Evolutionary conservation across 2,888 invertebrate species (phyloP).

Genomic region (Venusia cambrica): DNA sequence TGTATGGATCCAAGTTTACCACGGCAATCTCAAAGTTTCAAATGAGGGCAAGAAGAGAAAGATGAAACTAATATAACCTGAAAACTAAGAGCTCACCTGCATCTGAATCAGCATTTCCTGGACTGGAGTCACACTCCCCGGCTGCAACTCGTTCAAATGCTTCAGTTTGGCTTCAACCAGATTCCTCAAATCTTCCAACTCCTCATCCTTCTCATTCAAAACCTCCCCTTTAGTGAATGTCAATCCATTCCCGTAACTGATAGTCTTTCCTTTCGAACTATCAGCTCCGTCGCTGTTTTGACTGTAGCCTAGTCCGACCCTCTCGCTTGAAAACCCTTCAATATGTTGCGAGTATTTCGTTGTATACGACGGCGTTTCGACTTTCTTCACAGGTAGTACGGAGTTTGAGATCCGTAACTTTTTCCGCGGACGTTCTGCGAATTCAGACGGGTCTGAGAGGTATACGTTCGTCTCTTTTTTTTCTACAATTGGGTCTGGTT

Average conservation of each 20-base stretch:
- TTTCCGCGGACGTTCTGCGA: constrained; percentile 51
- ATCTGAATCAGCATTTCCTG: constrained; percentile 80
- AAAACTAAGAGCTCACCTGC: constrained; percentile 73
- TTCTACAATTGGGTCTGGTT: constrained; percentile 37
- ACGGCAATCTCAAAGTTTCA: no score
- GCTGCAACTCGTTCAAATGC: constrained; percentile 73
- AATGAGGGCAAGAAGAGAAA: no score
- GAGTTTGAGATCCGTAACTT: constrained; percentile 71
- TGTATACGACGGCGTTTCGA: constrained; percentile 58
- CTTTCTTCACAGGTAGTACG: constrained; percentile 57
- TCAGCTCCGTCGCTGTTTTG: constrained; percentile 45
- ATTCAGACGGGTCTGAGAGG: constrained; percentile 47
- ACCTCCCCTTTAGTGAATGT: constrained; percentile 78
- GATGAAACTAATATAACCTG: no score
- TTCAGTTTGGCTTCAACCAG: constrained; percentile 76
- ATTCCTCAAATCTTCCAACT: constrained; percentile 57
- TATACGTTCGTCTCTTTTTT: constrained; percentile 65
- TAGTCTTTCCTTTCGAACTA: constrained; percentile 51
- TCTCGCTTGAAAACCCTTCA: constrained; percentile 67
- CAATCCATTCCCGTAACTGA: constrained; percentile 67
- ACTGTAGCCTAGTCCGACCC: constrained; percentile 73
- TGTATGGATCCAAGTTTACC: no score
- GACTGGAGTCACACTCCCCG: constrained; percentile 68
- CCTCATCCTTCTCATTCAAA: constrained; percentile 63
- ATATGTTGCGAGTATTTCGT: constrained; percentile 71